Conservation (phyloP, 2,113 vertebrate species). For the Pteropus alecto region DNA sequence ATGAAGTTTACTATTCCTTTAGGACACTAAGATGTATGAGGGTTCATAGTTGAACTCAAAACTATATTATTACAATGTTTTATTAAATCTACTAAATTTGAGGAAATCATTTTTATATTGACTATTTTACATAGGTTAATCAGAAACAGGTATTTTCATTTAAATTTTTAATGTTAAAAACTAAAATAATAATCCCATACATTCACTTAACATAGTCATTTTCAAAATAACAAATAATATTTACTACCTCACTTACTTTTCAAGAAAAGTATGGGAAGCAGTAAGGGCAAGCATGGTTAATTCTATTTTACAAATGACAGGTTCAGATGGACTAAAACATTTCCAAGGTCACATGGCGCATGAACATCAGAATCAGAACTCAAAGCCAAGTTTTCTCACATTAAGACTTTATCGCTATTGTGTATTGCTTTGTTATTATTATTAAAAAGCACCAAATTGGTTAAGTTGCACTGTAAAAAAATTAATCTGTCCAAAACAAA, state of each 20-base stretch:
- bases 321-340: background rate
- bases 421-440: background rate
- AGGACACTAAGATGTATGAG: background rate
- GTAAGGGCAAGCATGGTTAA: background rate
- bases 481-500: constrained; percentile 23
- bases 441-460: background rate
- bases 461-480: constrained; percentile 16
- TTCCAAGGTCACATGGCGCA: background rate
- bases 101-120: background rate
- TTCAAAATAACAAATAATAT: constrained; percentile 5
- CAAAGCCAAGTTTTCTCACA: background rate
- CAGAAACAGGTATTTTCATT: background rate
- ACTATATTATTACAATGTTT: background rate
- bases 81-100: background rate
- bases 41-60: background rate
- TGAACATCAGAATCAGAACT: background rate
- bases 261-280: background rate
- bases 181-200: background rate
- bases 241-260: background rate
- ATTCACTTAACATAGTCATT: background rate
- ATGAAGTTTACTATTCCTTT: background rate
- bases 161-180: background rate
- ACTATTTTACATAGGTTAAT: background rate
- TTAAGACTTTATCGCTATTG: background rate
- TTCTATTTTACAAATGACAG: background rate